Conservation (phyloP, 2,797 vertebrate genomes). For the Neosilurus mollespiculum region DNA sequence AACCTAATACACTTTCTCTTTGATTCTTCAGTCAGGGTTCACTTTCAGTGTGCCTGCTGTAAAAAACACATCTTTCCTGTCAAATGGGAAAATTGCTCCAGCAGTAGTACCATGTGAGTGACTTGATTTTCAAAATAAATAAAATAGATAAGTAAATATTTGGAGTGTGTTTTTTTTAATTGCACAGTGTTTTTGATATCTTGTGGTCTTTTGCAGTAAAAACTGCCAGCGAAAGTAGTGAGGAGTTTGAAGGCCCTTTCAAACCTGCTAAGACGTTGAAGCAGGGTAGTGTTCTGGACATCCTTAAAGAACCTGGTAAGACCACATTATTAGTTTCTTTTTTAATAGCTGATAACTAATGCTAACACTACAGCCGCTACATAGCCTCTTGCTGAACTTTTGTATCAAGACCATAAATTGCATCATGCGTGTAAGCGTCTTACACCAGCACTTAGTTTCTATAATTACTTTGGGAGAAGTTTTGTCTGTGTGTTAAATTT, state of each 20-base stretch:
- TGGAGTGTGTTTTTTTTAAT: background rate
- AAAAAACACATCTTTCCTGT: constrained; percentile 78
- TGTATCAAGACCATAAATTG: background rate
- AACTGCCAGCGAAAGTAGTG: constrained; percentile 72
- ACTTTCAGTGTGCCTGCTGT: constrained; percentile 92
- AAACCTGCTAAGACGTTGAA: constrained; percentile 88
- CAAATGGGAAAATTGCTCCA: constrained; percentile 71
- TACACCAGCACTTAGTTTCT: background rate
- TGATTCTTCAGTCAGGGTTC: constrained; percentile 80
- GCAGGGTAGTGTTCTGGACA: constrained; percentile 92
- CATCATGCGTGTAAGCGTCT: background rate
- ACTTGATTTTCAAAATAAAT: background rate
- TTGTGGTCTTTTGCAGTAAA: constrained; percentile 60
- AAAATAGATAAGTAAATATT: no score
- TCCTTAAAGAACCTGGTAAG: constrained; percentile 89
- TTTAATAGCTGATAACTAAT: background rate
- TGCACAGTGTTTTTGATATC: background rate
- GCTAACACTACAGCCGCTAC: background rate
- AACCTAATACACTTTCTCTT: background rate
- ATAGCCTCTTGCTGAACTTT: background rate
- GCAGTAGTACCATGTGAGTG: constrained; percentile 71
- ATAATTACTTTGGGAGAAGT: background rate
- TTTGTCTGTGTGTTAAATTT: background rate
- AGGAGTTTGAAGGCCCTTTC: constrained; percentile 80
- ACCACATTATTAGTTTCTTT: constrained; percentile 3